Evolutionary conservation across 2,113 vertebrate genomes (phyloP).

Genomic region (Mus pahari): DNA sequence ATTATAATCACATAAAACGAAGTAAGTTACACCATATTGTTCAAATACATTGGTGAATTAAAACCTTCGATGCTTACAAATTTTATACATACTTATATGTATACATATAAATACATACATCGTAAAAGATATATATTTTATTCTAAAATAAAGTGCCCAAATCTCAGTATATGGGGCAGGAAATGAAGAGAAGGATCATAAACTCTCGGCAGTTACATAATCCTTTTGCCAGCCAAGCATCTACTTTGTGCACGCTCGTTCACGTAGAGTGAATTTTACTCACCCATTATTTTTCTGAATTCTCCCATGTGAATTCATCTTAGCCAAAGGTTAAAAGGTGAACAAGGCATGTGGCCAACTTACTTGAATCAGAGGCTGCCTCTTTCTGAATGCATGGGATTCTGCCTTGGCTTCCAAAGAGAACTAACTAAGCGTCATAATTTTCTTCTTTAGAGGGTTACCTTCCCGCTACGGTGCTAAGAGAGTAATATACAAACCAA

Average conservation of each 20-base stretch:
- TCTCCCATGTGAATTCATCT: slow-evolving; percentile 24
- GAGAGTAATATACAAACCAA: slow-evolving; percentile 27
- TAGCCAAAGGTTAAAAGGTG: slow-evolving; percentile 12
- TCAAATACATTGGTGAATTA: slow-evolving; percentile 80
- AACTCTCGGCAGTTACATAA: slow-evolving; percentile 25
- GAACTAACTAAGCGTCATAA: background rate
- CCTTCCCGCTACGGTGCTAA: background rate
- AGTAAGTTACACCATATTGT: slow-evolving; percentile 76
- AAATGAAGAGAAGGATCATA: slow-evolving; percentile 47
- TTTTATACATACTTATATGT: slow-evolving; percentile 77
- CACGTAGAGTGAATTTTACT: slow-evolving; percentile 4
- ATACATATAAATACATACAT: slow-evolving; percentile 79
- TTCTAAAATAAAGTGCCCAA: slow-evolving; percentile 79
- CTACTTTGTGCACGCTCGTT: slow-evolving; percentile 17
- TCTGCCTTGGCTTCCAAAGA: background rate
- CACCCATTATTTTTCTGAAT: slow-evolving; percentile 46
- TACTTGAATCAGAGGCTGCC: background rate
- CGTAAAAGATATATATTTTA: slow-evolving; percentile 80
- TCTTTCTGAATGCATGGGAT: slow-evolving; percentile 5
- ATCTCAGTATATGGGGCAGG: slow-evolving; percentile 63
- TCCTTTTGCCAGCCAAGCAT: slow-evolving; percentile 55
- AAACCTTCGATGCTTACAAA: slow-evolving; percentile 78
- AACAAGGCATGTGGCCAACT: background rate
- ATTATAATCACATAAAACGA: slow-evolving; percentile 78
- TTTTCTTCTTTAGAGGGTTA: background rate